These are phyloP conservation scores for Ypsolopha scabrella DNA, from an alignment of 2,888 invertebrate species.

Conservation along the genomic window DNA sequence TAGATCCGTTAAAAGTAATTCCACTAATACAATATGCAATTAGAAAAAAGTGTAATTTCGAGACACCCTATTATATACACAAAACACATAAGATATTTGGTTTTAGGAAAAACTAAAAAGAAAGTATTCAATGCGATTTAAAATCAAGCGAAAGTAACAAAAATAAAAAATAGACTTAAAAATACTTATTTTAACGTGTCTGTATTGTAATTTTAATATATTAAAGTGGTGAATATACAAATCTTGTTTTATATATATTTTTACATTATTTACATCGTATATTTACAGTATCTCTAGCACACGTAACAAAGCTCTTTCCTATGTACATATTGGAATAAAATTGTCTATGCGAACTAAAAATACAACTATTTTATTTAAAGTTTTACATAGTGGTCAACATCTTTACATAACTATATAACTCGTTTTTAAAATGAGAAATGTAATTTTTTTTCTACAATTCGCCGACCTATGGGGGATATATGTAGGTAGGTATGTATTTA, in stretches of 20 bases:
- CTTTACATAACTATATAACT: not conserved
- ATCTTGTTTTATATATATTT: slow-evolving; percentile 22
- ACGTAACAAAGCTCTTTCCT: slow-evolving; percentile 7
- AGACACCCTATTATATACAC: slow-evolving; percentile 3
- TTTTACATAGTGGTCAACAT: too few relatives aligned
- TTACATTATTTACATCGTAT: slow-evolving; percentile 43
- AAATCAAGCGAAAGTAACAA: slow-evolving; percentile 35
- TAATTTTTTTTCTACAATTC: too few relatives aligned
- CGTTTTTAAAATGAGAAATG: too few relatives aligned
- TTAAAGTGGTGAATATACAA: slow-evolving; percentile 43
- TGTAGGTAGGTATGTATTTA: not conserved
- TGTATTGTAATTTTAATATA: slow-evolving; percentile 24
- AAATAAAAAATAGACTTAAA: slow-evolving; percentile 29
- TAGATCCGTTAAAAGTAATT: too few relatives aligned
- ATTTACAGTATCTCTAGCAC: slow-evolving; percentile 26
- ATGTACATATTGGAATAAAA: not conserved
- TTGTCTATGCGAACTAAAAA: not conserved
- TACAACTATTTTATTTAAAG: not conserved
- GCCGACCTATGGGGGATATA: too few relatives aligned
- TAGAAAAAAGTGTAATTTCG: too few relatives aligned
- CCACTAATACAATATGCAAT: too few relatives aligned
- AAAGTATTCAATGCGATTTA: slow-evolving; percentile 27
- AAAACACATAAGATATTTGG: slow-evolving; percentile 8
- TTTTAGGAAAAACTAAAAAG: slow-evolving; percentile 23
- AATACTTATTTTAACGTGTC: slow-evolving; percentile 14